These are phyloP conservation scores for Heliconius ismenius DNA, from an alignment of 2,888 invertebrate genomes.

Conservation along the genomic window DNA sequence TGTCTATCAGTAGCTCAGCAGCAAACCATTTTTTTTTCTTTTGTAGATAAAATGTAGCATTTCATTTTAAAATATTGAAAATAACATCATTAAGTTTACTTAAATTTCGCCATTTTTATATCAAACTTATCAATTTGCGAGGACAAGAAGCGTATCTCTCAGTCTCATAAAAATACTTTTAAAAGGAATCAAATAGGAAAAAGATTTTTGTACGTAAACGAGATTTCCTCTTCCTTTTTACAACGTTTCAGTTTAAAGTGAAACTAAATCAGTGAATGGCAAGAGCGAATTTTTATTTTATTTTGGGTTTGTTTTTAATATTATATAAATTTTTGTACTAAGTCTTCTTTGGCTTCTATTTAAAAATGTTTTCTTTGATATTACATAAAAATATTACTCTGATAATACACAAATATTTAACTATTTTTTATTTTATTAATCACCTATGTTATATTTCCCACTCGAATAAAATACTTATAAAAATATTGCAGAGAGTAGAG, in stretches of 20 bases:
- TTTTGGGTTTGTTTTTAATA: background rate
- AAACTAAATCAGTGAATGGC: conserved; percentile 12
- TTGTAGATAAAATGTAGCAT: too few species aligned
- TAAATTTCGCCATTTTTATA: background rate
- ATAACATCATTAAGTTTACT: conserved; percentile 1
- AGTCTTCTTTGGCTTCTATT: background rate
- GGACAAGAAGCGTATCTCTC: conserved; percentile 18
- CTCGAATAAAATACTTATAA: too few species aligned
- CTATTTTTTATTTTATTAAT: too few species aligned
- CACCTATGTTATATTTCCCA: too few species aligned
- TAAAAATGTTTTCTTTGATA: background rate
- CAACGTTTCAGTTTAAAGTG: conserved; percentile 12
- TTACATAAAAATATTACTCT: background rate
- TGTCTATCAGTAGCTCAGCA: too few species aligned
- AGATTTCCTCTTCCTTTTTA: conserved; percentile 13
- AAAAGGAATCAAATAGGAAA: conserved; percentile 21
- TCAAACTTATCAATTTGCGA: conserved; percentile 22
- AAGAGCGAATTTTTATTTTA: background rate
- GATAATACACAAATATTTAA: too few species aligned
- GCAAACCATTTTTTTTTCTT: too few species aligned
- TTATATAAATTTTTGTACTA: background rate
- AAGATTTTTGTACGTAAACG: conserved; percentile 19
- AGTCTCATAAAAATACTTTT: conserved; percentile 23
- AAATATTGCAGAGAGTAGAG: too few species aligned
- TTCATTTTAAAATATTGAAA: background rate